Evolutionary conservation across 2,113 vertebrate species (phyloP), one percentile per base, ranked within the genome.

Genomic region (Pygoscelis adeliae): DNA sequence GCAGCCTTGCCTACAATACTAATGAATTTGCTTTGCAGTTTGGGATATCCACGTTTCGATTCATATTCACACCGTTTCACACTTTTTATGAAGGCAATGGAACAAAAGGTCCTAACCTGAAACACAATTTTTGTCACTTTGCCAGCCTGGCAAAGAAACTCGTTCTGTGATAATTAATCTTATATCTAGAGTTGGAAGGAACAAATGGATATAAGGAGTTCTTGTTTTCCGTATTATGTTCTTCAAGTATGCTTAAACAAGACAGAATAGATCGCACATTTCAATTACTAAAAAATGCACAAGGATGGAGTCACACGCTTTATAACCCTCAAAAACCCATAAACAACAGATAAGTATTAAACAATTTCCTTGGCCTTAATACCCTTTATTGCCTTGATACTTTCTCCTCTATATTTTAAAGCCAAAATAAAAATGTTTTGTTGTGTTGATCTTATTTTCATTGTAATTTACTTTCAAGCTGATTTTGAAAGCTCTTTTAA

Each of bases 401-500:
- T 56, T 87, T 56, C 27, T 89, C 27, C 30, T 87, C 27, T 81
- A 18, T 13, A 81, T 96, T 95, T 96, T 72, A 92, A 93, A 95
- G 46, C 12, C 36, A 71, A 94, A 93, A 92, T 74, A 61, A 86
- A 93, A 95, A 93, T 89, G 34, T 55, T 89, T 91, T 82, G 69
- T 71, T 84, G 34, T 30, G 10, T 73, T 85, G 77, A 76, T 92
- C 63, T 87, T 97, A 84, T 91, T 96, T 90, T 96, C 61, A 66
- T 42, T 92, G 70, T 62, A 93, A 93, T 76, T 94, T 92, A 65
- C n/a, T 89, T 96, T 87, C 73, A 79, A 94, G 36, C 11, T 83
- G 72, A 94, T 95, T 97, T 96, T 95, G 70, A 95, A 95, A 92
- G 83, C 61, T 73, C 32, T 91, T 95, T 97, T 95, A 85, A 93